Base-by-base conservation (phyloP, 2,888 invertebrate genomes). In the Aleiodes leptofemur region DNA sequence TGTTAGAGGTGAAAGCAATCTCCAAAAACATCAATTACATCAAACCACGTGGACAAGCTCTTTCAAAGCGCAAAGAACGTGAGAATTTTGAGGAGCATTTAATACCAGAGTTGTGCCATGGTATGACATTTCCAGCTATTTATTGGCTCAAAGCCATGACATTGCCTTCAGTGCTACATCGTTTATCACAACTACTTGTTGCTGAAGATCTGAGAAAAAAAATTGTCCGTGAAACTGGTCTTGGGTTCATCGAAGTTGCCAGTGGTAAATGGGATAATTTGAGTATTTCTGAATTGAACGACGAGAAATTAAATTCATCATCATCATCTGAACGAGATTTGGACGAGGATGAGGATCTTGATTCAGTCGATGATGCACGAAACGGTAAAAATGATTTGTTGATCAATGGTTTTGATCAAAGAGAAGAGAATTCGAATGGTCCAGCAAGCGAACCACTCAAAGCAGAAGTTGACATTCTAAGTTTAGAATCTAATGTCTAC, bases 91-190 rank as follows among this genome's bases (percentile, higher is more conserved):
- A 91, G 0, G 94, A 96, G 81, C 92, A 94, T 74, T 92, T 98
- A 59, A 92, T 98, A 11, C 97, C 98, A 0, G 99, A 99, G 90
- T 91, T 97, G 79, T 96, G 97, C 85, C 92, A 93, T 34, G 93
- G 92, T 83, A 93, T 94, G 78, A 91, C 91, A 0, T 95, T 93
- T 85, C 95, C 96, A 0, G 92, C 94, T 16, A 90, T 94, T 11
- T 90, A 97, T 76, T 98, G 97, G 96, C 91, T 95, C 29, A 97
- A 98, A 89, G 94, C 96, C 0, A 93, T 94, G 1, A 92, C 95
- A 72, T 86, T 99, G 74, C 98, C 99, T 0, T 94, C 96, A 23
- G 92, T 98, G 74, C 85, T 98, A 43, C 96, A 97, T 85, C 93
- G 98, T 86, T 90, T 94, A 1, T 87, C 92, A 66, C 93, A 93